Conservation (phyloP, 1,140 invertebrate species). For the Drosophila pallidifrons region DNA sequence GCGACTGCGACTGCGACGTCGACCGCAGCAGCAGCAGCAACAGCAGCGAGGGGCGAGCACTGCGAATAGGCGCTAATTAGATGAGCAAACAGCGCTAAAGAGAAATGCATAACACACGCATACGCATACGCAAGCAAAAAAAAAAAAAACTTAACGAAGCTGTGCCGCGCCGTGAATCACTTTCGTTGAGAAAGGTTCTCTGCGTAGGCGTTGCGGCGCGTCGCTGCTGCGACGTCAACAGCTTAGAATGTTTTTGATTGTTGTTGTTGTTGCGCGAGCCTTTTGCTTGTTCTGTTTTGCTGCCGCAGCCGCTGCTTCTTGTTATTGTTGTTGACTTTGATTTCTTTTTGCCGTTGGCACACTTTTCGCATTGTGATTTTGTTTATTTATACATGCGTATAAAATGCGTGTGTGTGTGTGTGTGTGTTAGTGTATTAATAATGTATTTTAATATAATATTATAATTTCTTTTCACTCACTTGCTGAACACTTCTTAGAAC, state of each 20-base stretch:
- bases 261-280: constrained; percentile 36
- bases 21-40: not conserved
- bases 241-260: constrained; percentile 42
- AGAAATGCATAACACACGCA: constrained; percentile 71
- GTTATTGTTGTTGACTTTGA: constrained; percentile 56
- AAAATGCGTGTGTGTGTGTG: not conserved
- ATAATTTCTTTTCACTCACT: constrained; percentile 22
- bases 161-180: constrained; percentile 61
- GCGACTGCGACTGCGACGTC: not conserved
- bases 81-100: constrained; percentile 58
- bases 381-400: constrained; percentile 6
- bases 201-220: constrained; percentile 38
- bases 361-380: constrained; percentile 55
- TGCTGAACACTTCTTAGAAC: constrained; percentile 19
- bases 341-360: constrained; percentile 75
- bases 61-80: constrained; percentile 53
- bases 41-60: constrained; percentile 5
- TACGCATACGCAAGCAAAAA: constrained; percentile 16
- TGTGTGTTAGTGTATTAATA: not conserved
- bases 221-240: not conserved
- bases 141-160: constrained; percentile 23
- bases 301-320: not conserved
- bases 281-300: constrained; percentile 9
- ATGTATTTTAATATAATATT: not conserved
- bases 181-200: constrained; percentile 79